Base-by-base conservation (phyloP, 2,888 invertebrate genomes). In the Tenthredo amoena region DNA sequence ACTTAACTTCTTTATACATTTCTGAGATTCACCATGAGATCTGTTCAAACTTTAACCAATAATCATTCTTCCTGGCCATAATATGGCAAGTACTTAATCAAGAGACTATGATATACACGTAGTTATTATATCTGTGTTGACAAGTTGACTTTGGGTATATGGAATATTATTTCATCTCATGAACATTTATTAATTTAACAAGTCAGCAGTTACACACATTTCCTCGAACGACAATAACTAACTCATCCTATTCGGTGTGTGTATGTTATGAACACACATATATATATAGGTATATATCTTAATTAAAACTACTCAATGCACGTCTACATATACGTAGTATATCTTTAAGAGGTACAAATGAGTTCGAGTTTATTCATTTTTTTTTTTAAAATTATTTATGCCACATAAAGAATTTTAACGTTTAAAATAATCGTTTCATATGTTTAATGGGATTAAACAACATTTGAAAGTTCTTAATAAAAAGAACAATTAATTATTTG, bases 171-270 rank as follows among this genome's bases (percentile, higher is more conserved):
- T 26, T 81, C 81, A 37, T 62, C 62, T 58, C 21, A n/a, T 62
- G 21, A 21, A 37, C 21, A 37, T 40, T 81, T 40, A 58, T 40
- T 81, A 37, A 62, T 62, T 81, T 10, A 50, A 40, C 40, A 55
- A 58, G 79, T 81, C 62, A 40, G 40, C n/a, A 62, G 15, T 26
- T 21, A 68, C 5, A 55, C n/a, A 77, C n/a, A 62, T 62, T 81
- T 62, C 34, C 81, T 58, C 40, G 62, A 81, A 40, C n/a, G 81
- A 81, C 81, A 81, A 81, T 81, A 81, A 81, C 40, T 37, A 21
- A 62, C 62, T 81, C 40, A 62, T 81, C 21, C 79, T 79, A 79
- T 79, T 62, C 0, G 6, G 79, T 62, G 21, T 37, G 18, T 79
- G 18, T 62, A 40, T 58, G 15, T 50, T 74, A 40, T 21, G 18